Evolutionary conservation across 1,140 invertebrate species (phyloP).

Genomic region (Lineus longissimus): DNA sequence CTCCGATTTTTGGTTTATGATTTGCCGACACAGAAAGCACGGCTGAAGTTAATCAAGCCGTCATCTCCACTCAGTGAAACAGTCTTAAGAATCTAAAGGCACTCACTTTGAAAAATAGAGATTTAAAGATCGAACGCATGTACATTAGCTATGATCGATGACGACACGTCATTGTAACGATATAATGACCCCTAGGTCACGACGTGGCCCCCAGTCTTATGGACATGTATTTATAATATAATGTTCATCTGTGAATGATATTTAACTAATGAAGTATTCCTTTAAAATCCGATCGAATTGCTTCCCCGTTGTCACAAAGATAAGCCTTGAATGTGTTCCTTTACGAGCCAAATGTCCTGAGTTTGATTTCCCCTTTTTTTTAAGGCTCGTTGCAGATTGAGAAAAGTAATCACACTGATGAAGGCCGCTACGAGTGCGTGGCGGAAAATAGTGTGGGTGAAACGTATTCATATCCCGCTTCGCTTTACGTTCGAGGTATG

Average conservation of each 20-base stretch:
- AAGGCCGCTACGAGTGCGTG: neutral
- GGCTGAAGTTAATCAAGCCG: no score
- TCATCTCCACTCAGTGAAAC: no score
- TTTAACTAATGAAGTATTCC: neutral
- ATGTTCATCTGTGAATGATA: neutral
- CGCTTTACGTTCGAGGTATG: neutral
- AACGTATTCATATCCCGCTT: neutral
- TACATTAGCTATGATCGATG: no score
- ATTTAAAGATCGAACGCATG: no score
- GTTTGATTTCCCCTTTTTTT: neutral
- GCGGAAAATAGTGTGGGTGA: neutral
- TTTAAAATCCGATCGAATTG: neutral
- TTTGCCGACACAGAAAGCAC: no score
- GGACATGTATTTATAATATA: neutral
- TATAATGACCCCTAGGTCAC: no score
- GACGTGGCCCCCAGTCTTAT: neutral
- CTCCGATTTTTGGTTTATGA: no score
- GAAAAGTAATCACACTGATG: neutral
- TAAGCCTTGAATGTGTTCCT: neutral
- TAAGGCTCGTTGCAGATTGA: neutral
- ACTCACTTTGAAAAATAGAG: no score
- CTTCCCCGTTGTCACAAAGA: neutral
- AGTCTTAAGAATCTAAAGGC: no score
- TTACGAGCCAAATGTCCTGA: no score
- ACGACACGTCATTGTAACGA: no score